Evolutionary conservation across 2,888 invertebrate species (phyloP), one percentile per base, ranked within the genome.

Genomic region (Baronia brevicornis): DNA sequence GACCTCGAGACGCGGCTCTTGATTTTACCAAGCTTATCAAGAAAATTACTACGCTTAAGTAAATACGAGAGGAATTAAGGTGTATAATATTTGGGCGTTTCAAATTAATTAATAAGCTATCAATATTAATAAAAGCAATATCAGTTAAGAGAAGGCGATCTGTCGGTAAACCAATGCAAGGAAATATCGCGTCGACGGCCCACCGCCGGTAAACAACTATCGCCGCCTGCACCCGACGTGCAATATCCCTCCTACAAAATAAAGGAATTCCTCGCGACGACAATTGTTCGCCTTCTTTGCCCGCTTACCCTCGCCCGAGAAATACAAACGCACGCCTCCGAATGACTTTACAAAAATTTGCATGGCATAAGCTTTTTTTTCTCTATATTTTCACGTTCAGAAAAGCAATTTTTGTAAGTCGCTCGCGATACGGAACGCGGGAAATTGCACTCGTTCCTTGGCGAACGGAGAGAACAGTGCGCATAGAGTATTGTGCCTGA

Each of bases 281-380:
- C 82, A 78, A 80, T 80, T 78, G 80, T 70, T 75, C 72, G 70
- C 70, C 60, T 72, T 54, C 58, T 54, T 54, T 71, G 45, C 53
- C 49, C 54, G 62, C 69, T 77, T 73, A 70, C 77, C 69, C 75
- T 70, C 55, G 54, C 62, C 70, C 72, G 72, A 80, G 75, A 78
- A 79, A 82, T 82, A 80, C 82, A 82, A 80, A 80, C 79, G 78
- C 69, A 78, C 79, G 79, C 71, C 77, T 72, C 54, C 72, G 73
- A 80, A 80, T 77, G 82, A 79, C 82, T 82, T 75, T 77, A 79
- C 78, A 78, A 75, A 82, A 84, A 80, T 84, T 82, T 82, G 77
- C 82, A 80, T 82, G 61, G 63, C 63, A 60, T 60, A 51, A 51
- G 48, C 43, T 56, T 68, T 72, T 73, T 70, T 74, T 69, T 70